Percentiles rank a stretch among this genome's conserved stretches.
These are phyloP conservation scores for Apeltes quadracus DNA, from an alignment of 2,113 vertebrate species.

Conservation along the genomic window DNA sequence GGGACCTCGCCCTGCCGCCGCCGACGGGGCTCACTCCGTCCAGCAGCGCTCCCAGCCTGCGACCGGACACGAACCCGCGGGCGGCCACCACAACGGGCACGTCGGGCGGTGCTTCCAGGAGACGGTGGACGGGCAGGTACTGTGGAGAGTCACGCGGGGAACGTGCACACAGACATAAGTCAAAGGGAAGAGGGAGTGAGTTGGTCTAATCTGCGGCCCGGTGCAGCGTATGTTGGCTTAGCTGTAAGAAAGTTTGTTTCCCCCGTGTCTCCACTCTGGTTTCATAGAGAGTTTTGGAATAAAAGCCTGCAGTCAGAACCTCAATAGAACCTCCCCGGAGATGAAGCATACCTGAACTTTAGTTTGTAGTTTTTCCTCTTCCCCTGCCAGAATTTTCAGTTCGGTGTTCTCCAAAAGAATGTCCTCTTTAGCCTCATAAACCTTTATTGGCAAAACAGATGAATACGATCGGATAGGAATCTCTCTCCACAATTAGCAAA, in stretches of 20 bases:
- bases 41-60: conserved; percentile 80
- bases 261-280: conserved; percentile 29
- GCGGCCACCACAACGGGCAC: conserved; percentile 55
- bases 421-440: conserved; percentile 39
- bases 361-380: conserved; percentile 21
- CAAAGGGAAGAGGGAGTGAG: not conserved
- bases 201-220: conserved; percentile 22
- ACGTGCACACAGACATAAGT: not conserved
- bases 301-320: conserved; percentile 10
- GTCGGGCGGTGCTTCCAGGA: conserved; percentile 92
- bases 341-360: conserved; percentile 2
- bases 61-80: conserved; percentile 58
- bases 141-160: too few species aligned
- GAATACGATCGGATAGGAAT: conserved; percentile 57
- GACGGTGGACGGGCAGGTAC: conserved; percentile 89
- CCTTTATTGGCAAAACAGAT: conserved; percentile 35
- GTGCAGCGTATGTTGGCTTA: conserved; percentile 31
- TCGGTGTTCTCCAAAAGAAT: conserved; percentile 49
- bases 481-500: conserved; percentile 63
- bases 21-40: conserved; percentile 82
- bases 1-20: conserved; percentile 64
- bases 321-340: conserved; percentile 15
- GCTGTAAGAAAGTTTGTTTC: too few species aligned
- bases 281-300: conserved; percentile 28
- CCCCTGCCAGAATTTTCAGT: conserved; percentile 39